Conservation (phyloP, 64 coral and sea anemone species). For the Platygyra sinensis region DNA sequence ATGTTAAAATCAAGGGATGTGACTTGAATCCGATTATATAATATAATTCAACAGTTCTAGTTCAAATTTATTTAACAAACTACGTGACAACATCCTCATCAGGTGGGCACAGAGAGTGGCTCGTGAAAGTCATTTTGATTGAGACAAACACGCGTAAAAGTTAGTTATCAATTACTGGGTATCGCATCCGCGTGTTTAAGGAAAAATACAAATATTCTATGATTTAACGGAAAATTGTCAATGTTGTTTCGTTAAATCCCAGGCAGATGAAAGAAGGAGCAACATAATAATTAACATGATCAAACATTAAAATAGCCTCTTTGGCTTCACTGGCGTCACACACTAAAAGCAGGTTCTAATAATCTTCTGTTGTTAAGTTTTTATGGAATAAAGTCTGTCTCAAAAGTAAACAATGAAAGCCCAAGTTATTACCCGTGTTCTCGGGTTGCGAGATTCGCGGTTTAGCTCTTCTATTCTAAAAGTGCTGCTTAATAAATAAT, state of each 20-base stretch:
- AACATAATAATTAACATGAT: too few relatives aligned
- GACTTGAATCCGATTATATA: slow-evolving; percentile 2
- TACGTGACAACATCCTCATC: slow-evolving; percentile 1
- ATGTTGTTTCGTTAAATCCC: too few relatives aligned
- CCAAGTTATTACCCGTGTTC: neutral
- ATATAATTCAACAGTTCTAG: neutral
- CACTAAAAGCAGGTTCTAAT: neutral
- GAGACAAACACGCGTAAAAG: neutral
- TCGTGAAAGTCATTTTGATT: slow-evolving; percentile 1
- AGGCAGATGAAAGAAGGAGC: too few relatives aligned
- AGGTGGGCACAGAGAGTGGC: neutral
- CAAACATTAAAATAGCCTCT: neutral
- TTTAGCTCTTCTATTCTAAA: neutral
- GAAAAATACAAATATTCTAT: too few relatives aligned
- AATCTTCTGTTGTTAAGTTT: neutral
- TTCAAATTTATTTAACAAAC: neutral
- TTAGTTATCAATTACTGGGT: too few relatives aligned
- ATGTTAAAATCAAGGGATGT: neutral
- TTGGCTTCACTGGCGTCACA: neutral
- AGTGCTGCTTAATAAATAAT: slow-evolving; percentile 29
- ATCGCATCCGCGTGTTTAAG: too few relatives aligned
- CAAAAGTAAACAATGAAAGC: neutral
- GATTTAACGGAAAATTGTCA: too few relatives aligned
- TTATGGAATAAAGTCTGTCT: neutral
- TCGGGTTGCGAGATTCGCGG: neutral